phyloP scores from a whole-genome alignment of 2,797 vertebrate genomes.

The Coregonus ussuriensis region DNA sequence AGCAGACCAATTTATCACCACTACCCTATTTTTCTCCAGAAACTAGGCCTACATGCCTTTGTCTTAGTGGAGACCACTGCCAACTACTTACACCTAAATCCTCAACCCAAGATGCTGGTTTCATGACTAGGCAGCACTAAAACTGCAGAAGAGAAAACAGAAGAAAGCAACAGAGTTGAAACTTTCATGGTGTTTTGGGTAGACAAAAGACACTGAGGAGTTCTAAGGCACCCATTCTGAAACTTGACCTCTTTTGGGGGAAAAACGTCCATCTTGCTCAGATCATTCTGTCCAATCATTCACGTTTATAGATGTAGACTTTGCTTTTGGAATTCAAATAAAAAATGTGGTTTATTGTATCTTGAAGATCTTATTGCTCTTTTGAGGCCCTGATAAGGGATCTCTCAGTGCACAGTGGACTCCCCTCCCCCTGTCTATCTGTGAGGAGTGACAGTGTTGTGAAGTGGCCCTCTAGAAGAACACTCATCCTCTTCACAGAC shows the following conservation, averaged over 20 bases:
- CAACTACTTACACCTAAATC: conserved; percentile 6
- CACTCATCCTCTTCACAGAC: neutral
- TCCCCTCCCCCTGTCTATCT: no score
- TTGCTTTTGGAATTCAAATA: no score
- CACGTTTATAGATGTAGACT: no score
- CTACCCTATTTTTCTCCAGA: conserved; percentile 26
- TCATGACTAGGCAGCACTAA: conserved; percentile 11
- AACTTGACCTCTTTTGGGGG: conserved; percentile 30
- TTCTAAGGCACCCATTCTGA: conserved; percentile 31
- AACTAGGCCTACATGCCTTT: conserved; percentile 26
- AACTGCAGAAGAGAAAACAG: conserved; percentile 22
- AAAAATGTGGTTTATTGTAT: no score
- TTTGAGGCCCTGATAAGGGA: neutral
- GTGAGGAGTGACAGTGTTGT: neutral
- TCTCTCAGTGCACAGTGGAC: neutral
- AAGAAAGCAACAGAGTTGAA: conserved; percentile 22
- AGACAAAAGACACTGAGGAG: neutral
- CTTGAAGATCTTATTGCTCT: neutral
- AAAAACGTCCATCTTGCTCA: neutral
- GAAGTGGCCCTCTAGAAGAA: neutral
- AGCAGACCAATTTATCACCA: conserved; percentile 40
- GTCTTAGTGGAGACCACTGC: conserved; percentile 25
- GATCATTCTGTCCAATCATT: neutral
- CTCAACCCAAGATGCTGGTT: conserved; percentile 16
- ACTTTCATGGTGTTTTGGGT: conserved; percentile 30